These are phyloP conservation scores for Trematomus bernacchii DNA, from an alignment of 2,797 vertebrate species.

Conservation along the genomic window DNA sequence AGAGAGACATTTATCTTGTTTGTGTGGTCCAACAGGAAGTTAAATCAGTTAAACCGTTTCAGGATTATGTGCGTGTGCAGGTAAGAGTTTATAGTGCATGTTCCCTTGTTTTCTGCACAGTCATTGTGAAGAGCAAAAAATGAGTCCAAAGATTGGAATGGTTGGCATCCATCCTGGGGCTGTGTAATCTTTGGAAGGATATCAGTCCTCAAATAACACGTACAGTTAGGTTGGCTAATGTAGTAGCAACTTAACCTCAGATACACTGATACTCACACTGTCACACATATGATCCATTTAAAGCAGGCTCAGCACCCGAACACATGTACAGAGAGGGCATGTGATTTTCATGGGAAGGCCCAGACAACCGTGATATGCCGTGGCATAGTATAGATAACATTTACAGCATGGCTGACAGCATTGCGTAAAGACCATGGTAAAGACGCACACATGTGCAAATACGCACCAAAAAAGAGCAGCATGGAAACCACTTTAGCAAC, in stretches of 20 bases:
- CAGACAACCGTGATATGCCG: too few relatives aligned
- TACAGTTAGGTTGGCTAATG: not conserved
- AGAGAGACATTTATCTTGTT: not conserved
- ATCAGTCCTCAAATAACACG: not conserved
- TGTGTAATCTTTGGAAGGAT: not conserved
- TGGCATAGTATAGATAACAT: too few relatives aligned
- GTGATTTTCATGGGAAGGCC: too few relatives aligned
- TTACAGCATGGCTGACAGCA: too few relatives aligned
- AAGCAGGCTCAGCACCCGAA: too few relatives aligned
- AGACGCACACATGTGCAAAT: too few relatives aligned
- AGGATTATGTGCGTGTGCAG: not conserved
- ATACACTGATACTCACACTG: too few relatives aligned
- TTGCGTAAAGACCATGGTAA: too few relatives aligned
- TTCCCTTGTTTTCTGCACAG: not conserved
- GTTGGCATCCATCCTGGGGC: not conserved
- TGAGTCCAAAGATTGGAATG: slow-evolving; percentile 16
- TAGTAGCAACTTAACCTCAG: not conserved
- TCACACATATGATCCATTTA: not conserved
- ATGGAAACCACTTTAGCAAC: too few relatives aligned
- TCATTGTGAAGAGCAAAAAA: slow-evolving; percentile 1
- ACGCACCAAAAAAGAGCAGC: too few relatives aligned
- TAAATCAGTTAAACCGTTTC: not conserved
- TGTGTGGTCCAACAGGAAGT: not conserved
- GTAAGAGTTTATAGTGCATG: not conserved
- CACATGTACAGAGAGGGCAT: too few relatives aligned